A percentile compares a stretch with the other conserved stretches of the same genome.
These are phyloP conservation scores for Sceloporus undulatus DNA, from an alignment of 2,113 vertebrate genomes.

Conservation along the genomic window DNA sequence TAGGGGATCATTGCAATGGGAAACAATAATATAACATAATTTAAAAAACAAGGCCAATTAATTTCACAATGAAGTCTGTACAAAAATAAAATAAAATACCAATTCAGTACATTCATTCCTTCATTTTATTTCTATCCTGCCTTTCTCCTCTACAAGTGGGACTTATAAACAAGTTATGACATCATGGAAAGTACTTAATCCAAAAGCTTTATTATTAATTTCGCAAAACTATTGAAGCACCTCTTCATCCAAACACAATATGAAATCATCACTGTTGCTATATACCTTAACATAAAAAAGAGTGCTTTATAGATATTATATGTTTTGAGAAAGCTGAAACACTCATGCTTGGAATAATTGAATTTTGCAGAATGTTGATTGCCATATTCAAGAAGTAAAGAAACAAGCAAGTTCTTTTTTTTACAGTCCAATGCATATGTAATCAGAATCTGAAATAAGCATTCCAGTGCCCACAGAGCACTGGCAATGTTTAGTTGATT, in stretches of 20 bases:
- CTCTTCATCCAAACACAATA: neutral
- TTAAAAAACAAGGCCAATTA: neutral
- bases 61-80: conserved; percentile 23
- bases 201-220: neutral
- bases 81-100: too few relatives aligned
- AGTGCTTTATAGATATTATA: conserved; percentile 18
- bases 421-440: neutral
- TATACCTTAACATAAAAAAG: conserved; percentile 3
- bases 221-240: conserved; percentile 19
- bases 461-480: neutral
- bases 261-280: neutral
- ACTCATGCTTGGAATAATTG: conserved; percentile 2
- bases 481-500: accelerated
- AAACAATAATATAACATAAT: accelerated
- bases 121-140: too few relatives aligned
- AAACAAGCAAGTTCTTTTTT: conserved; percentile 15
- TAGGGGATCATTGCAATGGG: neutral
- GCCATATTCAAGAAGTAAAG: conserved; percentile 13
- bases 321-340: conserved; percentile 2
- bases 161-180: conserved; percentile 4
- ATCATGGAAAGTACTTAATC: neutral
- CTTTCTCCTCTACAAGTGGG: neutral
- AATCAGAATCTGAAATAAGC: conserved; percentile 11
- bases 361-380: neutral
- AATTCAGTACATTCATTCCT: too few relatives aligned